Evolutionary conservation across 2,888 invertebrate genomes (phyloP).

Genomic region (Lasioglossum leucozonium): DNA sequence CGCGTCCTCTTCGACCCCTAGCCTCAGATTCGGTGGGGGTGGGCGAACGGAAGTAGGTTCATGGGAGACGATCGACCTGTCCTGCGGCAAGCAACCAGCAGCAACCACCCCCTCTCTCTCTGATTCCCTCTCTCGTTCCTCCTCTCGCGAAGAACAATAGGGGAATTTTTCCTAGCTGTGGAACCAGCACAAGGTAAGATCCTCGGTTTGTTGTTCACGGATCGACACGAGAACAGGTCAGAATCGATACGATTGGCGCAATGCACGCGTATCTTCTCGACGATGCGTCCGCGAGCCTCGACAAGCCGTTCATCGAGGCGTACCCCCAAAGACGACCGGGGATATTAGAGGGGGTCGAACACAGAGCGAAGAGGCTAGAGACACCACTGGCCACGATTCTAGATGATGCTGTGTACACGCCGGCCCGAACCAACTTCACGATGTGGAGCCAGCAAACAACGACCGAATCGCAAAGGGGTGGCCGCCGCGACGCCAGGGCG

Average conservation of each 20-base stretch:
- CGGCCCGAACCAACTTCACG: constrained; percentile 40
- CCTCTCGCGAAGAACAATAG: constrained; percentile 1
- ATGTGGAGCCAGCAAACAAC: constrained; percentile 68
- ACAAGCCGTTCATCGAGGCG: neutral
- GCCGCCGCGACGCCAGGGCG: constrained; percentile 70
- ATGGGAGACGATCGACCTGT: constrained; percentile 31
- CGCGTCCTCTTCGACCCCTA: neutral
- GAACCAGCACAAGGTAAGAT: neutral
- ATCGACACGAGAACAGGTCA: neutral
- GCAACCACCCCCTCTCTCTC: constrained; percentile 33
- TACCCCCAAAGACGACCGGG: neutral
- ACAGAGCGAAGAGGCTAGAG: neutral
- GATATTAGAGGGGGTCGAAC: neutral
- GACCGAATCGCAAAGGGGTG: constrained; percentile 62
- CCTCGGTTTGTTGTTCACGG: neutral
- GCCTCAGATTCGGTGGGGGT: neutral
- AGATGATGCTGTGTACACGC: constrained; percentile 35
- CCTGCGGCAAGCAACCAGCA: constrained; percentile 40
- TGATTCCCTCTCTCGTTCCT: constrained; percentile 2
- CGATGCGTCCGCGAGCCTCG: neutral
- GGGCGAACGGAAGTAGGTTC: constrained; percentile 15
- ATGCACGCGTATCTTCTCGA: constrained; percentile 7
- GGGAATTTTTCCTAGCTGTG: neutral
- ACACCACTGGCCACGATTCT: constrained; percentile 1
- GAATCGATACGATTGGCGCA: constrained; percentile 26